A percentile compares a stretch with the other conserved stretches of the same genome.
Conservation (phyloP, 2,797 vertebrate genomes). For the Percopsis omiscomaycus region DNA sequence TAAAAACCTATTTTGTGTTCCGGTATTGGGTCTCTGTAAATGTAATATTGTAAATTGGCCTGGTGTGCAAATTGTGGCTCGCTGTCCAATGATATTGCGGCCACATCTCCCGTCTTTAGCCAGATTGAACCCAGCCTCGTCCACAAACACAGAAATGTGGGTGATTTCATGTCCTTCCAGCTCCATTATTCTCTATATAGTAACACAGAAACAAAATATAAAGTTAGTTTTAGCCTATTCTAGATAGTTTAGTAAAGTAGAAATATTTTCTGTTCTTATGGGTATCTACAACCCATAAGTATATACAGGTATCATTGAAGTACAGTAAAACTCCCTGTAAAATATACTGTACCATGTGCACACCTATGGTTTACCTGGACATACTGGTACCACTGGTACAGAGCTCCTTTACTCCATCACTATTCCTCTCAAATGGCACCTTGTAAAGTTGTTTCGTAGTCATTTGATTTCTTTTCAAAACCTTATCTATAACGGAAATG, state of each 20-base stretch:
- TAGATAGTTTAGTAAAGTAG: constrained; percentile 2
- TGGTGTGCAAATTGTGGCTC: background rate
- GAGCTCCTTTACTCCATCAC: too few relatives aligned
- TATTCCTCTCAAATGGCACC: background rate
- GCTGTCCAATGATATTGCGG: background rate
- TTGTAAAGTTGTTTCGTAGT: background rate
- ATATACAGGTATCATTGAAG: background rate
- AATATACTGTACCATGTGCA: background rate
- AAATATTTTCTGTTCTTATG: constrained; percentile 3
- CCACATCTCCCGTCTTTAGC: background rate
- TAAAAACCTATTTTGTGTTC: background rate
- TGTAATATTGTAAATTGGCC: background rate
- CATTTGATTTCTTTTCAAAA: background rate
- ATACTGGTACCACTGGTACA: background rate
- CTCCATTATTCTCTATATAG: constrained; percentile 1
- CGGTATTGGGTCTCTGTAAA: constrained; percentile 1
- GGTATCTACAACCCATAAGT: background rate
- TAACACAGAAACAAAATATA: background rate
- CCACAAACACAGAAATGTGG: background rate
- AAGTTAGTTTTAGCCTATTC: constrained; percentile 1
- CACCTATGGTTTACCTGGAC: background rate
- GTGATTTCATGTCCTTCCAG: constrained; percentile 4
- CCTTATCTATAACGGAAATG: background rate
- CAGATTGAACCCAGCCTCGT: background rate
- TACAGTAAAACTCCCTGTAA: background rate